These are phyloP conservation scores for Phaethornis superciliosus DNA, from an alignment of 2,113 vertebrate species.

Conservation along the genomic window DNA sequence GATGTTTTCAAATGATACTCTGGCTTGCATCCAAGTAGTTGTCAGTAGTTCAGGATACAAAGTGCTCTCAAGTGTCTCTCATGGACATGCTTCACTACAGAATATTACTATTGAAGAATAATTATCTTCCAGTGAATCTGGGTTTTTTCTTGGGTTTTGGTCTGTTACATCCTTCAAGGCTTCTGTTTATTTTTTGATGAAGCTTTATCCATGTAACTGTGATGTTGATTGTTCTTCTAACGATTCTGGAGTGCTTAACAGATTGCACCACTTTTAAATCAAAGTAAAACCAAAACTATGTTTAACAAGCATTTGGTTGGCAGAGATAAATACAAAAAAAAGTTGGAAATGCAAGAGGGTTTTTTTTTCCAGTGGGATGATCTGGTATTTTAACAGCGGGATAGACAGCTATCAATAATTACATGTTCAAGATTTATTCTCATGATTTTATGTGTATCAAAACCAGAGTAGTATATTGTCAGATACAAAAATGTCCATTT, in stretches of 20 bases:
- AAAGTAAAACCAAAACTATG: background rate
- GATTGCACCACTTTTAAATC: background rate
- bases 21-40: background rate
- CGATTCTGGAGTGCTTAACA: background rate
- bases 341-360: background rate
- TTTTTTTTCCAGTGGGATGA: background rate
- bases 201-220: background rate
- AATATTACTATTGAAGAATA: background rate
- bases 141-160: background rate
- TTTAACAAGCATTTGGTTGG: background rate
- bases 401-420: background rate
- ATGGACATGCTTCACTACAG: background rate
- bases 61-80: background rate
- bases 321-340: background rate
- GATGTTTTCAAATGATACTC: background rate
- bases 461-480: background rate
- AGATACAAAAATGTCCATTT: background rate
- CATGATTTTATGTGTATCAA: background rate
- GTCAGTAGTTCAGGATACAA: background rate
- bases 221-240: background rate
- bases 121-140: background rate
- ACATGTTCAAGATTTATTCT: background rate
- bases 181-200: background rate
- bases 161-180: background rate
- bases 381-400: background rate